Conservation (phyloP, 2,797 vertebrate species). For the Pristis pectinata region DNA sequence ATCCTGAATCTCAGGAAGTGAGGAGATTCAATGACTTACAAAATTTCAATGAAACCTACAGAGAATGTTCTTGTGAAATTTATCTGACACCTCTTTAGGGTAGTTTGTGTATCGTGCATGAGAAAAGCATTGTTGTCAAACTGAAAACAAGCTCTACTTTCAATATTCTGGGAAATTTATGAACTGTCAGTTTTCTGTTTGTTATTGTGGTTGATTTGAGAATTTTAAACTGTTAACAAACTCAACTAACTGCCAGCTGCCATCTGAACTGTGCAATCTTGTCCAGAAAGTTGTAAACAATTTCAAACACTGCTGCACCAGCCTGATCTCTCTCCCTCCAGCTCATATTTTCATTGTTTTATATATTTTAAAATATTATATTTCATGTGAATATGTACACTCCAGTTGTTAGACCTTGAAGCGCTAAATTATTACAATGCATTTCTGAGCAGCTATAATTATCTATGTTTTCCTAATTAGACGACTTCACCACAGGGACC, state of each 20-base stretch:
- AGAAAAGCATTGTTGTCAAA: too few species aligned
- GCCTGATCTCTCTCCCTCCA: not conserved
- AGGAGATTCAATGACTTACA: not conserved
- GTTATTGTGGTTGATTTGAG: not conserved
- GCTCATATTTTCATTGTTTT: not conserved
- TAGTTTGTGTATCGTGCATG: not conserved
- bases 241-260: not conserved
- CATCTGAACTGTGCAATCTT: not conserved
- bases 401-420: not conserved
- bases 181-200: conserved; percentile 11
- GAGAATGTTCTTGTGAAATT: too few species aligned
- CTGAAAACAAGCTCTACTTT: not conserved
- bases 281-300: not conserved
- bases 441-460: not conserved
- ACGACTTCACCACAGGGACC: not conserved
- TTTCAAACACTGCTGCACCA: not conserved
- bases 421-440: not conserved
- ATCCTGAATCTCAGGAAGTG: not conserved
- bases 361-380: not conserved
- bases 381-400: not conserved
- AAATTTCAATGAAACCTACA: not conserved
- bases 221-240: not conserved
- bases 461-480: not conserved
- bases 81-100: not conserved
- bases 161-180: not conserved